Base-by-base conservation (phyloP, 2,113 vertebrate species). In the Callospermophilus lateralis region DNA sequence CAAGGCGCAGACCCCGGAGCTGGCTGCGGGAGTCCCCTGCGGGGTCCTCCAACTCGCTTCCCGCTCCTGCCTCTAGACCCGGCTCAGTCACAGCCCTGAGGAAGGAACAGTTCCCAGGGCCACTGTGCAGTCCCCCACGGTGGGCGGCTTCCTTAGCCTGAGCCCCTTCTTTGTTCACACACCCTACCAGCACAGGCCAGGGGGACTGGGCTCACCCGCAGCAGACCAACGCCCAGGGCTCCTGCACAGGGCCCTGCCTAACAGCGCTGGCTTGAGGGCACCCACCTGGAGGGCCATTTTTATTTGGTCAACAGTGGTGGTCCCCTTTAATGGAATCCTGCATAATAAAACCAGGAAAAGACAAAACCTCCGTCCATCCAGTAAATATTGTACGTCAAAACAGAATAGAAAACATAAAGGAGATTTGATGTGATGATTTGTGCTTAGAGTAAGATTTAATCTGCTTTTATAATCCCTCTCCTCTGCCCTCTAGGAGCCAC, bases 381-480 rank as follows among this genome's bases (percentile, higher is more conserved):
- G n/a, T 30, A 24, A 92, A 74, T 77, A 61, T n/a, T 37, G 74
- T 45, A 20, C 13, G 26, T 5, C 63, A 84, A 8, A 53, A 79
- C 63, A 68, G 20, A 84, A 32, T 17, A 39, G 16, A 85, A 94
- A 94, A 87, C 16, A 48, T 42, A 28, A 39, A 24, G 4, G 9
- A 45, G 73, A 83, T 80, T 80, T 70, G n/a, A 34, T 67, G 12
- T 74, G 61, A 74, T 77, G 19, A 79, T 53, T n/a, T 87, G 68
- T 74, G 84, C 48, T 58, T 87, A 26, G 19, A 77, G 45, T 58
- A 84, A 89, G n/a, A 90, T 92, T 74, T n/a, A 55, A 32, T 63
- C 53, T 90, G 58, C 58, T 58, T 73, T 51, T 93, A 9, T n/a
- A 37, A 6, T 55, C 53, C 67, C 6, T 67, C 24, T 79, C 68